Evolutionary conservation across 2,797 vertebrate genomes (phyloP).

Genomic region (Ctenosaura bakeri): DNA sequence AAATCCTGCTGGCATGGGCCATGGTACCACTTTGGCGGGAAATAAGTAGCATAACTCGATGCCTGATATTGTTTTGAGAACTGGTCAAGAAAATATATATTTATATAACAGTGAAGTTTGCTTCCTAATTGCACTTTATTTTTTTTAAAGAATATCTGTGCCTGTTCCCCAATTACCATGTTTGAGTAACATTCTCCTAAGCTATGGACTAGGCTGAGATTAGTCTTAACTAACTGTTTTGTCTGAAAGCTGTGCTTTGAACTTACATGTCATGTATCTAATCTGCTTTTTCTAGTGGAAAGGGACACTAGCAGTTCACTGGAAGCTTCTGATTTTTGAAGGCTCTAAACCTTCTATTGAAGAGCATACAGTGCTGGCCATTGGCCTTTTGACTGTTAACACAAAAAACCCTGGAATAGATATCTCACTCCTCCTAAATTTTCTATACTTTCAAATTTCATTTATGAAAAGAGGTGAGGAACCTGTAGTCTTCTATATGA

Average conservation of each 20-base stretch:
- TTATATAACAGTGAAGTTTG: neutral
- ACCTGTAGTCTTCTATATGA: neutral
- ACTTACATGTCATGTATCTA: neutral
- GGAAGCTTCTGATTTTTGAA: no score
- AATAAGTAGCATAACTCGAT: neutral
- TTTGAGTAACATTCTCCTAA: neutral
- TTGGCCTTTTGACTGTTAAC: neutral
- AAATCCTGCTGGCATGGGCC: neutral
- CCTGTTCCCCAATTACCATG: neutral
- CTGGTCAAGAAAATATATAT: neutral
- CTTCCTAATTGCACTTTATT: no score
- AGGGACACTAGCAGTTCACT: neutral
- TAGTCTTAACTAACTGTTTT: neutral
- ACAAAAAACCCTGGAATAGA: neutral
- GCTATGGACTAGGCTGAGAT: neutral
- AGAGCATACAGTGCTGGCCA: neutral
- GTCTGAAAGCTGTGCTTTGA: neutral
- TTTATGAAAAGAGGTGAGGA: no score
- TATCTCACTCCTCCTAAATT: neutral
- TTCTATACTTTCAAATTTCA: neutral
- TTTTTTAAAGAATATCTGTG: neutral
- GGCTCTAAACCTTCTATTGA: neutral
- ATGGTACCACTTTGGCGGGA: neutral
- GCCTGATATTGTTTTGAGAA: no score
- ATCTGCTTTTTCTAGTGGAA: neutral